Conservation (phyloP, 2,797 vertebrate species). For the Tympanoctomys barrerae region DNA sequence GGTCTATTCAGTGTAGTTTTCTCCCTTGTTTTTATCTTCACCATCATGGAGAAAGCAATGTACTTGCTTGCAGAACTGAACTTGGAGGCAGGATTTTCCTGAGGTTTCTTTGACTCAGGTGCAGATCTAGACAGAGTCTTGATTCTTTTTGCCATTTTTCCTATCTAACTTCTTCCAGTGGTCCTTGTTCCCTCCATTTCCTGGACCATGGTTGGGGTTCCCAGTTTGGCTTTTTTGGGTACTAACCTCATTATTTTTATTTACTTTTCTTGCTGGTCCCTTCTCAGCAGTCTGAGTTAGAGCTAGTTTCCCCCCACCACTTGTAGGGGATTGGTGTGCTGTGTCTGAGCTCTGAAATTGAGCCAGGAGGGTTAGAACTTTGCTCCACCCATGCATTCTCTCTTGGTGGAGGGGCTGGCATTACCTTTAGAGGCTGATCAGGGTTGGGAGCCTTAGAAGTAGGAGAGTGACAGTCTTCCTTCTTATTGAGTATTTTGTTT, state of each 20-base stretch:
- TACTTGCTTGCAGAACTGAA: not conserved
- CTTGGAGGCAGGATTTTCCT: constrained; percentile 91
- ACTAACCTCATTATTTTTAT: constrained; percentile 92
- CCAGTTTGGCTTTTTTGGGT: constrained; percentile 88
- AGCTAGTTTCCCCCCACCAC: not conserved
- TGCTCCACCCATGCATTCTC: constrained; percentile 90
- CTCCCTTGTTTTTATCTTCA: constrained; percentile 75
- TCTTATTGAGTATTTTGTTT: constrained; percentile 90
- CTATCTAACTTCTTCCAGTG: constrained; percentile 89
- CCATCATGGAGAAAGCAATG: constrained; percentile 77
- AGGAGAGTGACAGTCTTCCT: constrained; percentile 85
- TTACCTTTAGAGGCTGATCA: too few relatives aligned
- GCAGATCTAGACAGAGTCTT: constrained; percentile 91
- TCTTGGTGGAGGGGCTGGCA: too few relatives aligned
- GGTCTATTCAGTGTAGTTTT: too few relatives aligned
- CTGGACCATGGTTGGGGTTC: constrained; percentile 90
- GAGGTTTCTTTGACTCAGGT: constrained; percentile 96
- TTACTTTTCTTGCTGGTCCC: constrained; percentile 82
- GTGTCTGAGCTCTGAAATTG: constrained; percentile 76
- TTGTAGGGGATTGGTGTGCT: constrained; percentile 72
- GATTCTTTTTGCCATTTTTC: constrained; percentile 88
- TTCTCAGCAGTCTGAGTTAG: not conserved
- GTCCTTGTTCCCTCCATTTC: constrained; percentile 92
- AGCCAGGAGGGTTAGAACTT: constrained; percentile 87
- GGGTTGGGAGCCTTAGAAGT: too few relatives aligned